Percentiles rank a stretch among this genome's conserved stretches.
phyloP scores from a whole-genome alignment of 30 jellyfish, hydroid and myxozoan species.

The Hydractinia echinata region DNA sequence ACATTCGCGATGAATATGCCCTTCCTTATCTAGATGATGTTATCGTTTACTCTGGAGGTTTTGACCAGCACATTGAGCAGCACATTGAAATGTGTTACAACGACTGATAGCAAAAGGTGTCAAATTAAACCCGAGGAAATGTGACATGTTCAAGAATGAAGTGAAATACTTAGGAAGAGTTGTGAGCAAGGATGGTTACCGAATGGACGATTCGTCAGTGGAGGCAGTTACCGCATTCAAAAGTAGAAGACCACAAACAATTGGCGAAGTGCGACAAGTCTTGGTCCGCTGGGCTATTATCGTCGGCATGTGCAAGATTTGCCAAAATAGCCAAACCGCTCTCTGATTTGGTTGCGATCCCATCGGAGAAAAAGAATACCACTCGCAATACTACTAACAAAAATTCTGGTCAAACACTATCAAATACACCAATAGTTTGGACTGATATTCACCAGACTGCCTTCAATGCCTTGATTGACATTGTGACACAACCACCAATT shows the following conservation, averaged over 20 bases:
- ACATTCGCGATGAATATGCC: constrained; percentile 16
- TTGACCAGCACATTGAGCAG: constrained; percentile 41
- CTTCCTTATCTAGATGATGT: constrained; percentile 52
- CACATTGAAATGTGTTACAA: constrained; percentile 45
- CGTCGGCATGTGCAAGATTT: constrained; percentile 42
- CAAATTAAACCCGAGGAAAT: constrained; percentile 40
- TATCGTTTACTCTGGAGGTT: constrained; percentile 28
- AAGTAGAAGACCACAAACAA: constrained; percentile 38
- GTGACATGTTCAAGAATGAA: constrained; percentile 35
- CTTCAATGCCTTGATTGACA: constrained; percentile 18
- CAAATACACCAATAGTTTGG: constrained; percentile 35
- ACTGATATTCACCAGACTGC: constrained; percentile 35
- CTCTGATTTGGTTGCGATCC: constrained; percentile 21
- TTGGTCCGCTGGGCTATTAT: background rate
- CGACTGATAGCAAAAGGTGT: constrained; percentile 40
- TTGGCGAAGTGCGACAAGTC: constrained; percentile 43
- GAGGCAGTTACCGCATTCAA: constrained; percentile 45
- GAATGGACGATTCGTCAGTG: constrained; percentile 18
- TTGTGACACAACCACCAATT: constrained; percentile 40
- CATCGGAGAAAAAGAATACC: constrained; percentile 9
- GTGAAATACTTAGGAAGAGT: constrained; percentile 44
- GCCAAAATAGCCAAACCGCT: constrained; percentile 42
- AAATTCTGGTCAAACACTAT: constrained; percentile 30
- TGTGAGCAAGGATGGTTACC: constrained; percentile 33
- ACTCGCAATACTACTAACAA: constrained; percentile 10